Conservation (phyloP, 2,797 vertebrate species). For the Melanitta fusca region DNA sequence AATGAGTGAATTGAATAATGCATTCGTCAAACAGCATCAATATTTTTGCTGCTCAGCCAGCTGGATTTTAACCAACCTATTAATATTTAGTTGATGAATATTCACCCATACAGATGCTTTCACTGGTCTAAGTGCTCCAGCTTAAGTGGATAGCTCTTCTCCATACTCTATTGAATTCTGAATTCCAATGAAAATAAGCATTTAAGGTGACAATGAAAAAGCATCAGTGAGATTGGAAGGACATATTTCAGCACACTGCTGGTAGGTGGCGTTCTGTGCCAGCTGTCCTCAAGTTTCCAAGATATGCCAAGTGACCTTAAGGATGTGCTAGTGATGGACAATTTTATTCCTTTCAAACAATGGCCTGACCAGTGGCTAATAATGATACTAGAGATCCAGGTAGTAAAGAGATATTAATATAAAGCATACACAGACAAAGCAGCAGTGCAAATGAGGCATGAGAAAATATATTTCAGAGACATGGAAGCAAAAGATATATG, state of each 20-base stretch:
- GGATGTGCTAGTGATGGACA: not conserved
- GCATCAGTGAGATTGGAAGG: not conserved
- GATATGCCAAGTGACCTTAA: not conserved
- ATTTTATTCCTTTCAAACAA: not conserved
- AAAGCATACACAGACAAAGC: not conserved
- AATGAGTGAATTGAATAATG: slow-evolving; percentile 49
- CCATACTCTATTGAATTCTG: not conserved
- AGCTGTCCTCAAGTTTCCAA: not conserved
- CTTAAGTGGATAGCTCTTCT: slow-evolving; percentile 44
- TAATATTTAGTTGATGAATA: slow-evolving; percentile 65
- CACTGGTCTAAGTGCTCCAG: slow-evolving; percentile 38
- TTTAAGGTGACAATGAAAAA: slow-evolving; percentile 29
- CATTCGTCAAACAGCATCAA: not conserved
- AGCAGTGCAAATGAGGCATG: not conserved
- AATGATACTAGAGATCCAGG: not conserved
- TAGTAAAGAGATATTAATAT: not conserved
- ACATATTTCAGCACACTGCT: not conserved
- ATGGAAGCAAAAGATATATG: not conserved
- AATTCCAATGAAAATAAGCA: slow-evolving; percentile 15
- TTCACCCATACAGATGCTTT: slow-evolving; percentile 51
- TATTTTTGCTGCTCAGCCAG: slow-evolving; percentile 65
- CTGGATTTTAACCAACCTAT: slow-evolving; percentile 62
- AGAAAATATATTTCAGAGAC: not conserved
- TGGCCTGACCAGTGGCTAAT: not conserved
- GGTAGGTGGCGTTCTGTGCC: not conserved